Evolutionary conservation across 2,888 invertebrate species (phyloP).

Genomic region (Latrodectus hesperus): DNA sequence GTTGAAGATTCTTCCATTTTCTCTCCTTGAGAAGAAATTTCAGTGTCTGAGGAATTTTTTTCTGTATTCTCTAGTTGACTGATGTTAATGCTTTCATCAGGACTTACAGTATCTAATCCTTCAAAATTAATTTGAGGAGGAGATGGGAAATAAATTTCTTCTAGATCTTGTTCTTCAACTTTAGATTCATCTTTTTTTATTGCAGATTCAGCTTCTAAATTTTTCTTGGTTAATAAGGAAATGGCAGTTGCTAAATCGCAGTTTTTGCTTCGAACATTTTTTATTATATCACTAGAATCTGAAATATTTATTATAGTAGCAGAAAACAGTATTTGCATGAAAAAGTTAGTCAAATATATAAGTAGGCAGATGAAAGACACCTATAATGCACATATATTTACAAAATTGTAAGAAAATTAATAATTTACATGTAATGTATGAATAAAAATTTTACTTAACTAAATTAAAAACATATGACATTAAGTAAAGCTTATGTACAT

Average conservation of each 20-base stretch:
- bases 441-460: too few relatives aligned
- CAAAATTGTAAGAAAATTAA: too few relatives aligned
- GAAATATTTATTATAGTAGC: not conserved
- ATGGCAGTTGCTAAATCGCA: constrained; percentile 17
- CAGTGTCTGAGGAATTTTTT: constrained; percentile 14
- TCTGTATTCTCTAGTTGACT: not conserved
- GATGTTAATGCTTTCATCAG: constrained; percentile 74
- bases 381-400: too few relatives aligned
- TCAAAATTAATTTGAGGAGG: constrained; percentile 47
- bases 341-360: too few relatives aligned
- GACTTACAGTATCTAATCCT: constrained; percentile 67
- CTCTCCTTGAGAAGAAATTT: not conserved
- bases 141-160: constrained; percentile 61
- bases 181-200: constrained; percentile 1
- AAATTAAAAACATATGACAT: too few relatives aligned
- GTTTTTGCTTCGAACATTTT: not conserved
- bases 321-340: too few relatives aligned
- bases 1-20: constrained; percentile 28
- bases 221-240: constrained; percentile 25
- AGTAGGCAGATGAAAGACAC: too few relatives aligned
- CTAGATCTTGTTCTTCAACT: constrained; percentile 22
- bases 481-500: too few relatives aligned
- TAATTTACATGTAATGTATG: too few relatives aligned
- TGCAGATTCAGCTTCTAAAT: not conserved
- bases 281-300: constrained; percentile 23